Conservation (phyloP, 2,113 vertebrate genomes). For the Macroglossus sobrinus region DNA sequence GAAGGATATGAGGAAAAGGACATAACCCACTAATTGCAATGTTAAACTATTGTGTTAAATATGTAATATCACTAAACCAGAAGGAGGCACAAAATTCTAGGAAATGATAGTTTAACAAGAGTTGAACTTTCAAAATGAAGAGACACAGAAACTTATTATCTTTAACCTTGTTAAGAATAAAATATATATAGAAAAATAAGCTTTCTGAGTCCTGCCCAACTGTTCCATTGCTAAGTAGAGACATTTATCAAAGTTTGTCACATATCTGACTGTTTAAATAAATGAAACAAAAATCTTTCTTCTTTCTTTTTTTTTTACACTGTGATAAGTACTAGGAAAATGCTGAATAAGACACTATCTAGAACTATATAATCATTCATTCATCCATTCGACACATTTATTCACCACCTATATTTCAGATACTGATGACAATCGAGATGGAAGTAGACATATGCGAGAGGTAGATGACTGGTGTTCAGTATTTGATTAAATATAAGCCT, state of each 20-base stretch:
- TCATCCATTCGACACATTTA: not conserved
- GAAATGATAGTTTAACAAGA: not conserved
- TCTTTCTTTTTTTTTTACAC: not conserved
- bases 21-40: not conserved
- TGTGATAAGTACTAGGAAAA: not conserved
- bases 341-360: not conserved
- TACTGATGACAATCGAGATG: not conserved
- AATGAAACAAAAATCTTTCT: slow-evolving; percentile 13
- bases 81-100: not conserved
- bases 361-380: not conserved
- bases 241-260: not conserved
- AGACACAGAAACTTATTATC: not conserved
- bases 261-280: not conserved
- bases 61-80: not conserved
- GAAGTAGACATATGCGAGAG: not conserved
- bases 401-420: not conserved
- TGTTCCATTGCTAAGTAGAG: not conserved
- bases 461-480: not conserved
- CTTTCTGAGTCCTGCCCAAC: not conserved
- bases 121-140: slow-evolving; percentile 15
- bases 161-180: slow-evolving; percentile 22
- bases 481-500: not conserved
- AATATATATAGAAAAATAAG: not conserved
- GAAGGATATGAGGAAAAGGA: not conserved
- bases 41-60: not conserved